Conservation (phyloP, 2,797 vertebrate genomes). For the Myotis planiceps region DNA sequence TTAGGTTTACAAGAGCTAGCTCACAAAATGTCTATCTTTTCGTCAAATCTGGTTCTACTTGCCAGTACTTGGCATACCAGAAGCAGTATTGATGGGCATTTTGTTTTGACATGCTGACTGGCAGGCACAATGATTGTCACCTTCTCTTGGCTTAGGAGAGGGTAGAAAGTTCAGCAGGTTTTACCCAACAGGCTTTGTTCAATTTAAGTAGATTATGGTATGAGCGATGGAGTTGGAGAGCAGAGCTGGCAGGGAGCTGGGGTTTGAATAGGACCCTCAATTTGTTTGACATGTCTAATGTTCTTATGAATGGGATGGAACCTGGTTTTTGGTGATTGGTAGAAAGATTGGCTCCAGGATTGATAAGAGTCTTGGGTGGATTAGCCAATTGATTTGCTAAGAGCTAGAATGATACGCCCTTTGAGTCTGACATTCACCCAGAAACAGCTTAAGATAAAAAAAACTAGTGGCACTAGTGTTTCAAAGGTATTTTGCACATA, state of each 20-base stretch:
- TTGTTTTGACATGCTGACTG: constrained; percentile 35
- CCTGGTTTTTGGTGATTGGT: constrained; percentile 82
- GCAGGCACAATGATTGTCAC: neutral
- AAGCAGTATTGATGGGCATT: neutral
- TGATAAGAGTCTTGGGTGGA: constrained; percentile 79
- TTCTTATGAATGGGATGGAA: constrained; percentile 78
- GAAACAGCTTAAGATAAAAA: constrained; percentile 76
- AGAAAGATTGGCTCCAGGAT: constrained; percentile 76
- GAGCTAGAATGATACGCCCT: constrained; percentile 56
- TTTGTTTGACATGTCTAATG: constrained; percentile 81
- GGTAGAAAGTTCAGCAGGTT: constrained; percentile 66
- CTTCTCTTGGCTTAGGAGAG: rapidly evolving
- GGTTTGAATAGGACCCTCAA: constrained; percentile 84
- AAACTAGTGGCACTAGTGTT: neutral
- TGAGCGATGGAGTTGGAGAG: constrained; percentile 79
- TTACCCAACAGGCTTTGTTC: constrained; percentile 76
- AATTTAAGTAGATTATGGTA: constrained; percentile 80
- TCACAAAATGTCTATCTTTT: constrained; percentile 37
- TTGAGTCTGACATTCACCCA: constrained; percentile 74
- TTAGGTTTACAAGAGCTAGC: neutral
- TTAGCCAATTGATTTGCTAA: constrained; percentile 82
- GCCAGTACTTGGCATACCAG: neutral
- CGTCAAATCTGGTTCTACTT: neutral
- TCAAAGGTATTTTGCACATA: constrained; percentile 23
- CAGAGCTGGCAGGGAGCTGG: constrained; percentile 80